Percentiles rank a stretch among this genome's conserved stretches.
Conservation (phyloP, 2,888 invertebrate genomes). For the Scrobipalpa costella region DNA sequence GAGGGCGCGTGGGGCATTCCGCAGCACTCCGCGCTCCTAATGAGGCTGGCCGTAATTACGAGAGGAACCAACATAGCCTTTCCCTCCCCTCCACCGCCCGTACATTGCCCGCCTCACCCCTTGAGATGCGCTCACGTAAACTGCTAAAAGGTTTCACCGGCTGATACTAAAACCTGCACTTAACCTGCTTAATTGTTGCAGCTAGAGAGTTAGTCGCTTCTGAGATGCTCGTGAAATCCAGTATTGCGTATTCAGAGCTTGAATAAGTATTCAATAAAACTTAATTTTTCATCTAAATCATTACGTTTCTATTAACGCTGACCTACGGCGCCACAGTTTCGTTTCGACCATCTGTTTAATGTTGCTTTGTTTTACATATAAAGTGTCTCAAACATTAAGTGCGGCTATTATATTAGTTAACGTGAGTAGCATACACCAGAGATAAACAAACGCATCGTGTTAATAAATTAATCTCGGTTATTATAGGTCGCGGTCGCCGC, state of each 20-base stretch:
- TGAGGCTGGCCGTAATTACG: background rate
- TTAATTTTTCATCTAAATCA: slow-evolving; percentile 2
- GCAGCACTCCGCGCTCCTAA: slow-evolving; percentile 6
- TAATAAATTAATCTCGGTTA: background rate
- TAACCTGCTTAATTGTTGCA: slow-evolving; percentile 4
- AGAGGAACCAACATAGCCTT: background rate
- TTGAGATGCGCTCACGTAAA: slow-evolving; percentile 15
- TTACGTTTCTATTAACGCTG: background rate
- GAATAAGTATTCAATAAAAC: background rate
- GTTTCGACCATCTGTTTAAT: slow-evolving; percentile 6
- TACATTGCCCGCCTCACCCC: background rate
- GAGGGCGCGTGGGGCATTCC: background rate
- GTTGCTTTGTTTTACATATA: slow-evolving; percentile 15
- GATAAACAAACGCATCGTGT: slow-evolving; percentile 1
- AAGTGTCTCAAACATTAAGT: slow-evolving; percentile 4
- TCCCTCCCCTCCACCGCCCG: background rate
- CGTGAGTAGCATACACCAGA: slow-evolving; percentile 8
- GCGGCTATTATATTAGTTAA: slow-evolving; percentile 1
- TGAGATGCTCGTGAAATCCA: background rate
- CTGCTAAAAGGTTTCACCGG: slow-evolving; percentile 17
- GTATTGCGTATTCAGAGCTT: background rate
- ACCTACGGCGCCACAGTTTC: background rate
- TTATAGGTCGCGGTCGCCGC: slow-evolving; percentile 8
- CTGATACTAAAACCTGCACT: slow-evolving; percentile 8
- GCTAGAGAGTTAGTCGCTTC: background rate